Conservation (phyloP, 2,888 invertebrate species). For the Cheilosia grossa region DNA sequence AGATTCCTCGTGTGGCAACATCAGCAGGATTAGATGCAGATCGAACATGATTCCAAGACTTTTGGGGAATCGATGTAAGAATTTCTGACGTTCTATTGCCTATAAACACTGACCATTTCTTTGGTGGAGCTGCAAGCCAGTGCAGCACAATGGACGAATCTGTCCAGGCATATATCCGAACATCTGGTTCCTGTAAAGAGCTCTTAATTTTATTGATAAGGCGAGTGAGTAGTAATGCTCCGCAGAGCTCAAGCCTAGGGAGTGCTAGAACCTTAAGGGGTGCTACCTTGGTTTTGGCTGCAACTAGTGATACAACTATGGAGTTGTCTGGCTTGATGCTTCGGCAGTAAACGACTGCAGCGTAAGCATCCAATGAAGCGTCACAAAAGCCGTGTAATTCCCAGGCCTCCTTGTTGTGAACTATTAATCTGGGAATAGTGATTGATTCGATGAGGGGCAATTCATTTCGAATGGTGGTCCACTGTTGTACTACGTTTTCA, state of each 20-base stretch:
- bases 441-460: constrained; percentile 12
- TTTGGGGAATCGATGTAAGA: not conserved
- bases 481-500: constrained; percentile 9
- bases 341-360: constrained; percentile 32
- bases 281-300: constrained; percentile 37
- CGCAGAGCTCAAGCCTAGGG: constrained; percentile 24
- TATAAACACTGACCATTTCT: constrained; percentile 48
- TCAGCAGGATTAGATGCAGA: constrained; percentile 48
- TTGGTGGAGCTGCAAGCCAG: constrained; percentile 43
- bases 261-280: constrained; percentile 30
- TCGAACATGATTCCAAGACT: constrained; percentile 43
- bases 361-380: constrained; percentile 60
- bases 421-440: constrained; percentile 4
- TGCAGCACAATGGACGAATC: constrained; percentile 44
- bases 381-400: constrained; percentile 55
- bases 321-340: constrained; percentile 10
- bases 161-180: constrained; percentile 18
- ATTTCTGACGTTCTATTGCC: constrained; percentile 46
- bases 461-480: constrained; percentile 12
- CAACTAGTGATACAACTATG: constrained; percentile 10
- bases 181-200: constrained; percentile 17
- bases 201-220: constrained; percentile 24
- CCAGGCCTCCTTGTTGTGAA: constrained; percentile 8
- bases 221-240: constrained; percentile 39
- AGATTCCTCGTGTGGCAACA: constrained; percentile 39